A percentile compares a stretch with the other conserved stretches of the same genome.
Conservation (phyloP, 2,888 invertebrate genomes). For the Antheraea assamensis region DNA sequence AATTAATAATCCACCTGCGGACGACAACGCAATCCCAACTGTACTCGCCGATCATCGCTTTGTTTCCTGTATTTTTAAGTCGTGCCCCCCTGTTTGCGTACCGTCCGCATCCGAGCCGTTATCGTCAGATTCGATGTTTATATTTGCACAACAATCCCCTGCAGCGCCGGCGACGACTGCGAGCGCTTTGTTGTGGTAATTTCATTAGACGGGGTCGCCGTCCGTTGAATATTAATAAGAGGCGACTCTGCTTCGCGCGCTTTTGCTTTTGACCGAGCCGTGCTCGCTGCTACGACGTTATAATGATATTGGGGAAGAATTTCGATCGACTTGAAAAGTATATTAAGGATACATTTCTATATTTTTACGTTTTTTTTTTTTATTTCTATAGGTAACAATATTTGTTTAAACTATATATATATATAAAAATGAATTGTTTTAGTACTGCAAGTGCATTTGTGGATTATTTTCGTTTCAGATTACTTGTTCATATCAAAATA, state of each 20-base stretch:
- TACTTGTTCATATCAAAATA: too few species aligned
- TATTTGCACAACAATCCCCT: slow-evolving; percentile 72
- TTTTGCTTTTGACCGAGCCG: slow-evolving; percentile 48
- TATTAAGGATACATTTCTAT: background rate
- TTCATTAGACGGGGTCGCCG: slow-evolving; percentile 68
- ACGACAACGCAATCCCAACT: background rate
- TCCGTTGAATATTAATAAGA: slow-evolving; percentile 72
- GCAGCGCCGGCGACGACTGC: slow-evolving; percentile 44
- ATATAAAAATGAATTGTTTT: too few species aligned
- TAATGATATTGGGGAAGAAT: slow-evolving; percentile 16
- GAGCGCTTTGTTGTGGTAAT: slow-evolving; percentile 77
- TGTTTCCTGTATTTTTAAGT: slow-evolving; percentile 17
- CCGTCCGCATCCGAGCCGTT: slow-evolving; percentile 39
- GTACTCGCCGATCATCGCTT: background rate
- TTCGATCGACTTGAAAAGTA: slow-evolving; percentile 4
- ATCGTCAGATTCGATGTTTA: slow-evolving; percentile 72
- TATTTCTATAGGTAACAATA: too few species aligned
- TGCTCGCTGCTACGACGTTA: background rate
- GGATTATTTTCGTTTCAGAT: too few species aligned
- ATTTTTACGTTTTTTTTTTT: background rate
- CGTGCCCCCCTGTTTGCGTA: slow-evolving; percentile 21
- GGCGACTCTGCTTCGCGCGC: slow-evolving; percentile 48
- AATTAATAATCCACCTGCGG: background rate
- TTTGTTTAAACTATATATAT: too few species aligned
- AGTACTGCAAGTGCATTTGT: too few species aligned